A percentile compares a stretch with the other conserved stretches of the same genome.
Evolutionary conservation across 2,797 vertebrate genomes (phyloP).

Genomic region (Lutjanus campechanus): DNA sequence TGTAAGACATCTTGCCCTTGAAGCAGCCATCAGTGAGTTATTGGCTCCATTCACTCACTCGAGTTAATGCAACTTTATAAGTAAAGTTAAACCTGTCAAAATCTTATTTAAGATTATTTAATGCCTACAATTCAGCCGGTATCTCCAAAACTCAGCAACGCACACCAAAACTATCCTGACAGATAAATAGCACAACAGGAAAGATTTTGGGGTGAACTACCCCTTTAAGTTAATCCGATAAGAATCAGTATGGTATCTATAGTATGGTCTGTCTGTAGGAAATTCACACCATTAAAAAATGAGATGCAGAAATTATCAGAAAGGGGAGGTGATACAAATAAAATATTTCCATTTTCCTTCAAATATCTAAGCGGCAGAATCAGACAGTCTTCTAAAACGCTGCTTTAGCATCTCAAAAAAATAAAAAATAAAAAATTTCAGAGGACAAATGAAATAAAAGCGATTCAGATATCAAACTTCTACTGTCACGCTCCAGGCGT

Average conservation of each 20-base stretch:
- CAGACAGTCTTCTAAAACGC: background rate
- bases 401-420: background rate
- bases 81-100: too few relatives aligned
- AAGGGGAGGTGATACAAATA: background rate
- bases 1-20: too few relatives aligned
- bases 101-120: too few relatives aligned
- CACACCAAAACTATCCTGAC: too few relatives aligned
- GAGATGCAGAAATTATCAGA: background rate
- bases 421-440: background rate
- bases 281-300: background rate
- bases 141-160: too few relatives aligned
- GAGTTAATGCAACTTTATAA: too few relatives aligned
- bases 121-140: too few relatives aligned
- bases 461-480: conserved; percentile 9
- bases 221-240: too few relatives aligned
- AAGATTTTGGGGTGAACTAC: too few relatives aligned
- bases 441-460: conserved; percentile 4
- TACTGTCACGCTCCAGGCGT: background rate
- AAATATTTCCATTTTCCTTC: background rate
- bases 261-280: background rate
- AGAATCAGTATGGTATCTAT: background rate
- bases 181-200: too few relatives aligned
- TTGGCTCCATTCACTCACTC: too few relatives aligned
- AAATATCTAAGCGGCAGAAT: background rate
- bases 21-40: too few relatives aligned